phyloP scores from a whole-genome alignment of 1,140 invertebrate genomes.

The Drosophila novamexicana region DNA sequence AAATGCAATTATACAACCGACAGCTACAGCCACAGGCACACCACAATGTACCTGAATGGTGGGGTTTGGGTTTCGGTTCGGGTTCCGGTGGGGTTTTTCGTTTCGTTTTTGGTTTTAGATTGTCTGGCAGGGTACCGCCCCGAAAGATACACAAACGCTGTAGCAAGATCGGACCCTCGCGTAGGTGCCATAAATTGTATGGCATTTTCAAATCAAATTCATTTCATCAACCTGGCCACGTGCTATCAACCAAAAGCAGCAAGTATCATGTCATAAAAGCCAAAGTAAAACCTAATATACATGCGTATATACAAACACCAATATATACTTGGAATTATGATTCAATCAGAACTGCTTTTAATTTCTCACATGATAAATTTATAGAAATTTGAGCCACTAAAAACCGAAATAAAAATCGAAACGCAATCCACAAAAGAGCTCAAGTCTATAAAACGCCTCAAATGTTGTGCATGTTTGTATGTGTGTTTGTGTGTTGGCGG shows the following conservation, averaged over 20 bases:
- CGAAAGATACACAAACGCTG: constrained; percentile 48
- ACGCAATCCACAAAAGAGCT: constrained; percentile 56
- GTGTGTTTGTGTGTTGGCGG: constrained; percentile 14
- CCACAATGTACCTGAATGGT: not conserved
- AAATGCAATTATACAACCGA: constrained; percentile 78
- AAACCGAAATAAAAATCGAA: constrained; percentile 58
- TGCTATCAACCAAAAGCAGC: constrained; percentile 53
- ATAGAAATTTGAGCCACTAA: constrained; percentile 66
- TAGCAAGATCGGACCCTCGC: constrained; percentile 48
- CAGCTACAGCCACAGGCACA: constrained; percentile 46
- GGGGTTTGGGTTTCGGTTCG: not conserved
- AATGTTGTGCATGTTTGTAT: constrained; percentile 6
- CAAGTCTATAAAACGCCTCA: constrained; percentile 55
- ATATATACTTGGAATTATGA: constrained; percentile 56
- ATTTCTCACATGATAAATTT: constrained; percentile 73
- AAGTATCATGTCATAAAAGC: constrained; percentile 50
- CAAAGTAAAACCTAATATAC: constrained; percentile 15
- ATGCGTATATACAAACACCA: constrained; percentile 4
- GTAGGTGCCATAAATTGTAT: constrained; percentile 67
- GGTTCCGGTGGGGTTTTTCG: not conserved
- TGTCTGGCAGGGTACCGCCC: not conserved
- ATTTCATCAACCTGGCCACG: constrained; percentile 66
- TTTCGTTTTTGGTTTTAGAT: not conserved
- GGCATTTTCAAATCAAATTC: constrained; percentile 78
- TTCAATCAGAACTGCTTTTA: constrained; percentile 73